Evolutionary conservation across 35 echinoderm and acorn worm species (phyloP), one percentile per base, ranked within the genome.

Genomic region (Ophioderma brevispina): DNA sequence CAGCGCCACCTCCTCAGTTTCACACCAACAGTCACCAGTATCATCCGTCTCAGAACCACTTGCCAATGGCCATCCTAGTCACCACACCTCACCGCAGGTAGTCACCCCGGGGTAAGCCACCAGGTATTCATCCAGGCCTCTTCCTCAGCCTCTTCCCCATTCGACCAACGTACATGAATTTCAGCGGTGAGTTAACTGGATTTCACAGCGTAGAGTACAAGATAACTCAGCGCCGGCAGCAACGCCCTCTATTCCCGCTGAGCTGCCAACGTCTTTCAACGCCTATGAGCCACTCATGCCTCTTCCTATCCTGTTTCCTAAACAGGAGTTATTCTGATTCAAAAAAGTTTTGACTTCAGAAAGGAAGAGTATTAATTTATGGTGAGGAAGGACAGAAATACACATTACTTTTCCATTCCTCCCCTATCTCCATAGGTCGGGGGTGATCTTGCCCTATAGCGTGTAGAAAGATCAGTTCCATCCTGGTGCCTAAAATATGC

Each of bases 101-200:
- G 83, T 55, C 83, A 85, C 52, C 83, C 83, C n/a, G n/a, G 17
- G 83, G 83, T 35, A 85, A 49, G 3, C 55, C 83, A 32, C 52
- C 59, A 30, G 59, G 59, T 59, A 85, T 49, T 55, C 83, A 85
- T 40, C 83, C 83, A 23, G 83, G 83, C 32, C 63, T n/a, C n/a
- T 55, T 18, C 55, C 83, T 14, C 52, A 63, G 32, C 63, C 83
- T 34, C 31, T 85, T 3, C 8, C 31, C 3, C 33, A 49, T 36
- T 33, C 83, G 36, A 32, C 63, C 17, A n/a, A n/a, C n/a, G n/a
- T n/a, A n/a, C n/a, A n/a, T n/a, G n/a, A n/a, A n/a, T n/a, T n/a
- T n/a, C n/a, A 32, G 50, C 11, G 36, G 52, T 59, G 32, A 59
- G 46, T 36, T 70, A 70, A 25, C 6, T 8, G 59, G n/a, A 13